Conservation (phyloP, 2,797 vertebrate genomes). For the Pelochelys cantorii region DNA sequence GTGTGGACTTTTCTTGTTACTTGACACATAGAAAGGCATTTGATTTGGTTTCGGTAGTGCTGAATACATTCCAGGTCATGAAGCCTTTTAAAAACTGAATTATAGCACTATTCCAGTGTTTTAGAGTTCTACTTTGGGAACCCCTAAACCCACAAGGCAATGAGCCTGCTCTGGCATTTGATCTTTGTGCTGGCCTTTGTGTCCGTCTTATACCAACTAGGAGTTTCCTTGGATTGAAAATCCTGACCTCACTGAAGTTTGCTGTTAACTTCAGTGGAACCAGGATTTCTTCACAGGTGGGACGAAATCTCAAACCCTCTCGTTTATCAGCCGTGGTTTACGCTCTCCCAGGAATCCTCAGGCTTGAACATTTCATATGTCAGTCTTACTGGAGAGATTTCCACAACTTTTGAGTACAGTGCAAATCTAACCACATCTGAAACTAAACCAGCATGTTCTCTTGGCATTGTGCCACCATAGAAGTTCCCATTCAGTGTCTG, state of each 20-base stretch:
- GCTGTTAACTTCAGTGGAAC: background rate
- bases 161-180: background rate
- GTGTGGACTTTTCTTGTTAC: conserved; percentile 12
- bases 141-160: rapidly evolving
- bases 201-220: background rate
- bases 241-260: background rate
- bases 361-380: background rate
- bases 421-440: background rate
- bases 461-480: background rate
- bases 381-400: background rate
- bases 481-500: background rate
- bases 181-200: background rate
- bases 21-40: background rate
- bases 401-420: background rate
- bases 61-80: background rate
- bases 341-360: background rate
- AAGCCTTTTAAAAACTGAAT: conserved; percentile 22
- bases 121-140: background rate
- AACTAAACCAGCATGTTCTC: rapidly evolving
- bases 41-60: conserved; percentile 15
- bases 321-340: background rate
- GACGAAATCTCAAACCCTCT: background rate
- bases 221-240: background rate
- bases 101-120: background rate
- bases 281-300: background rate